Evolutionary conservation across 2,888 invertebrate species (phyloP), one percentile per base, ranked within the genome.

Genomic region (Hypolimnas misippus): DNA sequence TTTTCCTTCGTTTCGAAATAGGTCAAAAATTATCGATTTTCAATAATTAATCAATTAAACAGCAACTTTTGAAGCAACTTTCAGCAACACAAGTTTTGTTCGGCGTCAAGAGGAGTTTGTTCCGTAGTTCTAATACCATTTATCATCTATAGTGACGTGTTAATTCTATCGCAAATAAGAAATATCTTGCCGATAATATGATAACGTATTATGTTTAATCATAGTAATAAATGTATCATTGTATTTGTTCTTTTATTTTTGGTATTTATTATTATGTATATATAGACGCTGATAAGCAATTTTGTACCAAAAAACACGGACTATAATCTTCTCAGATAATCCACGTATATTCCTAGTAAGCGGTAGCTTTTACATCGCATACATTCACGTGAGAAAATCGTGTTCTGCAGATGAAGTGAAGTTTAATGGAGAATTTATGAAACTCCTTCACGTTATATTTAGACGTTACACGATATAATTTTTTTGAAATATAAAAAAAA

Each of bases 71-170:
- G 42, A 17, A 16, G 42, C 17, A 42, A 42, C 42, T 42, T 42
- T 42, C 16, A n/a, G 42, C 17, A 42, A 42, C 42, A 17, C 1
- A 42, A 42, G 42, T 16, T 42, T 42, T 16, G 40, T 40, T 40
- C 8, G 16, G 16, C n/a, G n/a, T n/a, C 17, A 42, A 42, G 7
- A 10, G 42, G 16, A 42, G 42, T 42, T 42, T 17, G 42, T 10
- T 42, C 17, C 17, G 1, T 17, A 7, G 16, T 8, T 8, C 16
- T 8, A 2, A 14, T 7, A 42, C 16, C 16, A 42, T 42, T 42
- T 42, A 42, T 42, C 42, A 42, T 42, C 8, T 17, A 8, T 8
- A 8, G 10, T 17, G 42, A 42, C 17, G 42, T 17, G 42, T 42
- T 16, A 17, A 42, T 42, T 42, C 42, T 17, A 17, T 42, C 42